These are phyloP conservation scores for Aleiodes testaceus DNA, from an alignment of 2,888 invertebrate species.

Conservation along the genomic window DNA sequence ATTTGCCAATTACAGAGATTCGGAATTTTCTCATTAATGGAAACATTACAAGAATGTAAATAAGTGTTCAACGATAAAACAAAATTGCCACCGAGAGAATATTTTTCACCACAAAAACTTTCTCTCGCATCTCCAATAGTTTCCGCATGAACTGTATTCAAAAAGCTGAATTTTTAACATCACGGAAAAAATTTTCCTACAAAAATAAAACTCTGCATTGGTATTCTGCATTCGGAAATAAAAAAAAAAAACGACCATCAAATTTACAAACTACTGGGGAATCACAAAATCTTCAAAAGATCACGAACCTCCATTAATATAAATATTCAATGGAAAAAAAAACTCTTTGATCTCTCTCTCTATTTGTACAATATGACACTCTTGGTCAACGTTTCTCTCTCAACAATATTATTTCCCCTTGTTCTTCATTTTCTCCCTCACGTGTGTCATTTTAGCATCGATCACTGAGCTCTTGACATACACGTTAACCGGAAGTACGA, in stretches of 20 bases:
- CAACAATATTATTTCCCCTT: not conserved
- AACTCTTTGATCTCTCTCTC: slow-evolving; percentile 6
- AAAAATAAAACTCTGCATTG: too few relatives aligned
- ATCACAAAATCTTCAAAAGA: too few relatives aligned
- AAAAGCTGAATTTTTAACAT: too few relatives aligned
- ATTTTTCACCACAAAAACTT: too few relatives aligned
- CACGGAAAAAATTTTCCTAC: too few relatives aligned
- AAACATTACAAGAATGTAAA: not conserved
- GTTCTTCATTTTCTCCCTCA: slow-evolving; percentile 8
- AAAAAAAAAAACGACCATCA: too few relatives aligned
- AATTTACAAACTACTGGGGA: too few relatives aligned
- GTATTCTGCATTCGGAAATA: too few relatives aligned
- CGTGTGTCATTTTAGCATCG: slow-evolving; percentile 20
- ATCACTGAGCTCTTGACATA: slow-evolving; percentile 22
- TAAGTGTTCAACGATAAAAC: not conserved
- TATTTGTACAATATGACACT: slow-evolving; percentile 19
- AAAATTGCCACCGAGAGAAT: too few relatives aligned
- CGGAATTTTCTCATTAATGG: too few relatives aligned
- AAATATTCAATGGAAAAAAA: not conserved
- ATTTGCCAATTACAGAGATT: not conserved
- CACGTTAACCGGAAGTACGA: slow-evolving; percentile 30
- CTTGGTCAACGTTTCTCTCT: slow-evolving; percentile 1
- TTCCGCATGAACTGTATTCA: too few relatives aligned
- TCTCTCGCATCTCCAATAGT: too few relatives aligned
- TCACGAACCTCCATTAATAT: not conserved